Evolutionary conservation across 2,888 invertebrate genomes (phyloP).

Genomic region (Agrochola lota): DNA sequence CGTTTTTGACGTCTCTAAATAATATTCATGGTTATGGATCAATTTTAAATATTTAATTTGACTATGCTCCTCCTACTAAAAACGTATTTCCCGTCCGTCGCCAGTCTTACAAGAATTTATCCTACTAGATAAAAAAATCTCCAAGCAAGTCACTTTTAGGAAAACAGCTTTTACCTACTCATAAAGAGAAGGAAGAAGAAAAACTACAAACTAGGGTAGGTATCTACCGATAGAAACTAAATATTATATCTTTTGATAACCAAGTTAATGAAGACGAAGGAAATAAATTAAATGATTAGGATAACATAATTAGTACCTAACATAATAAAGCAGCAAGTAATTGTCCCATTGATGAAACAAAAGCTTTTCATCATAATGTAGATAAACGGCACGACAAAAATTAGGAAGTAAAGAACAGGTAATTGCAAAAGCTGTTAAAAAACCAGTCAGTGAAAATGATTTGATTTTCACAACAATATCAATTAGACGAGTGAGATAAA

Average conservation of each 20-base stretch:
- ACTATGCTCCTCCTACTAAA: background rate
- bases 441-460: background rate
- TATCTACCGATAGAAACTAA: background rate
- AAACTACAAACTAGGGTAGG: no score
- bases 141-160: background rate
- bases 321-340: no score
- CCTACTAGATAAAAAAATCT: background rate
- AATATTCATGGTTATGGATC: background rate
- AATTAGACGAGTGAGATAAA: background rate
- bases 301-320: background rate
- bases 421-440: background rate
- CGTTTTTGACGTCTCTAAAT: background rate
- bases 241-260: background rate
- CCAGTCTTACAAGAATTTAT: slow-evolving; percentile 4
- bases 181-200: background rate
- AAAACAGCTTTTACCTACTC: background rate
- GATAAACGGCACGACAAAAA: background rate
- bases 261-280: background rate
- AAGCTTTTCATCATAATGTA: background rate
- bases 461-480: background rate
- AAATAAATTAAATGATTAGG: background rate
- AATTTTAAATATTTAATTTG: background rate
- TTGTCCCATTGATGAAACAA: background rate
- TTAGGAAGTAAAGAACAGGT: background rate
- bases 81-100: background rate